These are phyloP conservation scores for Aurelia sp. DNA, from an alignment of 30 jellyfish, hydroid and myxozoan species.

Conservation along the genomic window DNA sequence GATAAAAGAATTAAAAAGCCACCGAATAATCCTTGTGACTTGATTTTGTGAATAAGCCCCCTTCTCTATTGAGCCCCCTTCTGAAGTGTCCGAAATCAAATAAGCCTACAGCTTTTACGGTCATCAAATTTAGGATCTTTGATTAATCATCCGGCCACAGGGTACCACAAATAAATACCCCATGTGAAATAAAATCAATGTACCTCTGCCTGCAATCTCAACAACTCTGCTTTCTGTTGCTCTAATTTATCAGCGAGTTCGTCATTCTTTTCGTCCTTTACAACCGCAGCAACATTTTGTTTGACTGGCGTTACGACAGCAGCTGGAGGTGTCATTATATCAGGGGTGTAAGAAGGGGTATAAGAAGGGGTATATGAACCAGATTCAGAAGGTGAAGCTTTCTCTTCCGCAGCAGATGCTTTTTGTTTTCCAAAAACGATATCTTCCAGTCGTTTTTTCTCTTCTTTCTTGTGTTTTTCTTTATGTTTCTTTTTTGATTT, in stretches of 20 bases:
- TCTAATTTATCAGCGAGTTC: slow-evolving; percentile 64
- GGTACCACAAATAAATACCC: too few species aligned
- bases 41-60: too few species aligned
- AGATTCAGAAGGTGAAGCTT: slow-evolving; percentile 48
- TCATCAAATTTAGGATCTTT: too few species aligned
- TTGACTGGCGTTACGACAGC: slow-evolving; percentile 11
- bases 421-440: slow-evolving; percentile 59
- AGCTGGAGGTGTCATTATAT: slow-evolving; percentile 51
- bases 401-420: slow-evolving; percentile 7
- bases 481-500: slow-evolving; percentile 52
- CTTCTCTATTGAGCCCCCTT: too few species aligned
- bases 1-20: too few species aligned
- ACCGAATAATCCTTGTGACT: too few species aligned
- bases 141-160: too few species aligned
- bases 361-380: slow-evolving; percentile 37
- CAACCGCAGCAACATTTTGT: slow-evolving; percentile 8
- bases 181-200: too few species aligned
- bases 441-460: slow-evolving; percentile 52
- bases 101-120: too few species aligned
- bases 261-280: slow-evolving; percentile 26
- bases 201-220: slow-evolving; percentile 72
- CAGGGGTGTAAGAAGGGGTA: slow-evolving; percentile 67
- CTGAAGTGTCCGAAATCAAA: too few species aligned
- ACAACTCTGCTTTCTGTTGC: slow-evolving; percentile 72
- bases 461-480: slow-evolving; percentile 36